Percentiles rank a stretch among this genome's conserved stretches.
Conservation (phyloP, 2,797 vertebrate genomes). For the Numenius phaeopus region DNA sequence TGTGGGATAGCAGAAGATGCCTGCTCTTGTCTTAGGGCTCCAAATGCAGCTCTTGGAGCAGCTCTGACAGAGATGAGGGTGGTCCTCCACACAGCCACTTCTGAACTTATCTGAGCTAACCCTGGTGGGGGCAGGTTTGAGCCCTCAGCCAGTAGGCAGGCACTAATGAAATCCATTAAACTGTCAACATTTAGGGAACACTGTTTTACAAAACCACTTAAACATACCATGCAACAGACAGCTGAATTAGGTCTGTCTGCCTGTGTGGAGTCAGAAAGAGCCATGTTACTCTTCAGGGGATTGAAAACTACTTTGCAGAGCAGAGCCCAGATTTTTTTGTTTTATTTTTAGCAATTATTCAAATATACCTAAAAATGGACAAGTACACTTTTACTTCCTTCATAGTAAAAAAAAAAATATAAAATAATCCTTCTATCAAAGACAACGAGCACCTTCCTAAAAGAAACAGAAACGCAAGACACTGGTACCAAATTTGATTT, state of each 20-base stretch:
- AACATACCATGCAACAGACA: conserved; percentile 59
- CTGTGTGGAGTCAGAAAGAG: conserved; percentile 54
- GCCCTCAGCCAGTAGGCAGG: conserved; percentile 8
- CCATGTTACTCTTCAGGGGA: conserved; percentile 58
- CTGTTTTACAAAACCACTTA: conserved; percentile 71
- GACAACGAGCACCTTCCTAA: neutral
- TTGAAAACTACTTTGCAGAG: conserved; percentile 57
- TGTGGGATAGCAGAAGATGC: neutral
- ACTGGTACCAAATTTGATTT: neutral
- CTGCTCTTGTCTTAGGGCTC: neutral
- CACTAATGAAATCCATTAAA: conserved; percentile 74
- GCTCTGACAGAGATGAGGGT: neutral
- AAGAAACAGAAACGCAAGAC: neutral
- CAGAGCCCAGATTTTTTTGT: conserved; percentile 3
- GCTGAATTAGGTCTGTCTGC: conserved; percentile 68
- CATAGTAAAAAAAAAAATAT: neutral
- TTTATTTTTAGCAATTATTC: conserved; percentile 57
- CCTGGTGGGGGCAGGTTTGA: conserved; percentile 37
- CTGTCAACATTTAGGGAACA: conserved; percentile 68
- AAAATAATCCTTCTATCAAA: neutral
- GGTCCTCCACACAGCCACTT: neutral
- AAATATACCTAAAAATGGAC: conserved; percentile 32
- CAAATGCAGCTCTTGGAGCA: conserved; percentile 4
- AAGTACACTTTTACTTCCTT: neutral
- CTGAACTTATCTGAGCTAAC: conserved; percentile 18